Evolutionary conservation across 2,888 invertebrate genomes (phyloP), one percentile per base, ranked within the genome.

Genomic region (Fissipunctia ypsillon): DNA sequence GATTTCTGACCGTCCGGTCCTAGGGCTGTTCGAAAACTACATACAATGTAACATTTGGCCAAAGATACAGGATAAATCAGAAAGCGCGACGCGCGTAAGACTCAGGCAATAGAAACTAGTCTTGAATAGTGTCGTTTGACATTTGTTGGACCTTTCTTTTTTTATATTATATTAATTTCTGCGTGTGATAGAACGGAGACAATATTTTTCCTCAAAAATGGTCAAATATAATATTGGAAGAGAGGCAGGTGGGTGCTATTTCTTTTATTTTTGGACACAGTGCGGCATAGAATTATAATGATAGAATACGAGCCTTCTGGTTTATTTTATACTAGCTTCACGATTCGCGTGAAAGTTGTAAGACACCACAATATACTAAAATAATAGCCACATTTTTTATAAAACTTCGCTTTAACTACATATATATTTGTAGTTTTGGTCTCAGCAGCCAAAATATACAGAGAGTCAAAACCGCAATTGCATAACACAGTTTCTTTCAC

Each of bases 11-110:
- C 22, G 43, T 52, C 50, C 64, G 25, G 52, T 71, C 64, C 50
- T 56, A 35, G 52, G 68, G 70, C 38, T 78, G 73, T 81, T 79
- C 61, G 43, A 72, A 59, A n/a, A n/a, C n/a, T n/a, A n/a, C n/a
- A 43, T 52, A n/a, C 28, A 71, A 79, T 84, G 83, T 83, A 83
- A 81, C 79, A 78, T 84, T 83, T 66, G 75, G 38, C 60, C 78
- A 57, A 25, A 74, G 52, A 60, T 54, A 60, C 5, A 22, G n/a
- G 31, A 52, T 4, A 0, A 16, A 45, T 14, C n/a, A 73, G 59
- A 74, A 70, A 38, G 7, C 14, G 5, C 50, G 12, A 4, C 0
- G 2, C 22, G 2, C 16, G 3, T 10, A 28, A 4, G 10, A 25
- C 14, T 22, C 1, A 25, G 28, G 14, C 19, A 50, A 43, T 10